These are phyloP conservation scores for Polypterus bichir DNA, from an alignment of 2,113 vertebrate genomes.

Conservation along the genomic window DNA sequence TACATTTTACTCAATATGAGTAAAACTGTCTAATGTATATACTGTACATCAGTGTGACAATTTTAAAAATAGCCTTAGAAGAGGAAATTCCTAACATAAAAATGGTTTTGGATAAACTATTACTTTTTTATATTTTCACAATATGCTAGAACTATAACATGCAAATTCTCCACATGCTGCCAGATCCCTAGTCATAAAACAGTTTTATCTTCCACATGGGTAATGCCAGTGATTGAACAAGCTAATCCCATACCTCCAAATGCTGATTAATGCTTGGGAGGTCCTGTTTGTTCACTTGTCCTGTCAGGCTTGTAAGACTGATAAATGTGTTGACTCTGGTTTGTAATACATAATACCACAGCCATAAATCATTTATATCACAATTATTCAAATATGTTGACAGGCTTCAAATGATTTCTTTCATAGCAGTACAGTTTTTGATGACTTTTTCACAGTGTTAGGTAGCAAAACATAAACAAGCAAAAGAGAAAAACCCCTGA, in stretches of 20 bases:
- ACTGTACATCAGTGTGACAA: too few species aligned
- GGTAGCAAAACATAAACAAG: not conserved
- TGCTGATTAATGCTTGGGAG: constrained; percentile 11
- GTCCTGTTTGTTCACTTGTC: not conserved
- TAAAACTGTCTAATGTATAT: too few species aligned
- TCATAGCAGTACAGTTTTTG: constrained; percentile 9
- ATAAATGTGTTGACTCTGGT: constrained; percentile 12
- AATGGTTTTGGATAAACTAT: too few species aligned
- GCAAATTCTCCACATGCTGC: too few species aligned
- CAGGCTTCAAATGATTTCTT: constrained; percentile 16
- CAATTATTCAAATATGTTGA: constrained; percentile 12
- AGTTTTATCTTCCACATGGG: not conserved
- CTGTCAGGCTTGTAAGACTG: not conserved
- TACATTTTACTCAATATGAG: too few species aligned
- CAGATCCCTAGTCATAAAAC: too few species aligned
- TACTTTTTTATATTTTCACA: too few species aligned
- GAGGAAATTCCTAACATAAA: too few species aligned
- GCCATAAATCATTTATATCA: constrained; percentile 5
- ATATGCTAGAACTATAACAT: too few species aligned
- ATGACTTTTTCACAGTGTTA: not conserved
- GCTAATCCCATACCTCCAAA: not conserved
- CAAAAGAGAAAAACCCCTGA: not conserved
- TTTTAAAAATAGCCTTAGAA: too few species aligned
- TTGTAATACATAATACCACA: constrained; percentile 2
- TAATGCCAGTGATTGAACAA: constrained; percentile 9